Base-by-base conservation (phyloP, 2,113 vertebrate species). In the Scartelaos histophorus region DNA sequence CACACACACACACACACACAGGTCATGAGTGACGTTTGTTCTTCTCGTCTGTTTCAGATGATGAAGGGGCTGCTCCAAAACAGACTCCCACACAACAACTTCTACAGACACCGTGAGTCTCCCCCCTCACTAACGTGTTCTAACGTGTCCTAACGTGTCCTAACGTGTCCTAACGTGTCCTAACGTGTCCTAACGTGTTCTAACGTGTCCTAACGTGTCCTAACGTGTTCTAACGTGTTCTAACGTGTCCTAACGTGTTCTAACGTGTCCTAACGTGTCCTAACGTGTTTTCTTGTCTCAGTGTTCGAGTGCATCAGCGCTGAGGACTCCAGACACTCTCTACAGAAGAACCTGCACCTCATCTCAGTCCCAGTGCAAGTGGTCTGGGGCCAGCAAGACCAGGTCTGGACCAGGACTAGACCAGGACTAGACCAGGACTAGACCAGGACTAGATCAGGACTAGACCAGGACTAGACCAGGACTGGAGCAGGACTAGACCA, bases 341-440 rank as follows among this genome's bases (percentile, higher is more conserved):
- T 99, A 47, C 94, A 98, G 1, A 91, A 96, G 73, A 94, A 94
- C 82, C 89, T 98, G 93, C 92, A 89, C 78, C 94, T 95, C 90
- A 98, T 99, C 90, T 95, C 92, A 65, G 90, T 74, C 0, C 95
- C 96, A 0, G 92, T 95, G 0, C 97, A 95, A 84, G 93, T 99
- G 81, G 94, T 99, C 86, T 99, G 97, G 98, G 97, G 97, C 21
- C 96, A 94, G 56, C 94, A 98, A 62, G 97, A 99, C 86, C 94
- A 96, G 97, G 97, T 99, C 92, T 45, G 19, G 49, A 25, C 34
- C 29, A 9, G 5, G 17, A 7, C 0, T 10, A 7, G 11, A 49
- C 7, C 12, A 24, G 54, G 21, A 21, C 54, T 24, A 13, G 5
- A 54, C 46, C 46, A 21, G 53, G n/a, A 2, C 53, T 54, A 54